Evolutionary conservation across 1,140 invertebrate species (phyloP), one percentile per base, ranked within the genome.

Genomic region (Hormaphis cornu): DNA sequence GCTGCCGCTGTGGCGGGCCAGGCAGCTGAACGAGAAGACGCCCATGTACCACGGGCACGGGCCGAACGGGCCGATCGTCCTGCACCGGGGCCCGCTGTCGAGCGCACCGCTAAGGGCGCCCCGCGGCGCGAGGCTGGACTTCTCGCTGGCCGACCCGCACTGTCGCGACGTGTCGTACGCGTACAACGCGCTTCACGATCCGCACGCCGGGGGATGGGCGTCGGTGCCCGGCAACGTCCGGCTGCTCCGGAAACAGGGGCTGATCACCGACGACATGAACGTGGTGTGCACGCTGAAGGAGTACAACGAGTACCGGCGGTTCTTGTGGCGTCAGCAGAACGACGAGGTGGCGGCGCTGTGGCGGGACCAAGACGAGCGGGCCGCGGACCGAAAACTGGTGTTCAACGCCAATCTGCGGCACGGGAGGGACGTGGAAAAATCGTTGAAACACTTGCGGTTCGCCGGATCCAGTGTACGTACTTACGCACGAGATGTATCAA

Each of bases 11-110:
- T 61, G 56, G 56, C 16, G 10, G 10, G 28, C 16, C 3, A 7
- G 56, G 18, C 24, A 61, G 33, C n/a, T 61, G 1, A n/a, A 24
- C 24, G 35, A 61, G 44, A 61, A 61, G 44, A 61, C 44, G n/a
- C 56, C 56, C 16, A 37, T 40, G 56, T 61, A 61, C 10, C 56
- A 61, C 1, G 56, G 56, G 4, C 12, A 24, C 16, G 40, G 22
- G 26, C 56, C 56, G 8, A 30, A 28, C 3, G 58, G 40, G 44
- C 58, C 58, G 10, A 16, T 46, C 10, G 5, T 44, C 3, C 18
- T 61, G n/a, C 40, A 61, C 14, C 33, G 58, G 12, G 58, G 58
- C 10, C n/a, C 4, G 2, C 26, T 61, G 20, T 37, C 40, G 12
- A 24, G 14, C 0, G 12, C 44, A 18, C 58, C 42, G n/a, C 46